Conservation (phyloP, 1,140 invertebrate genomes). For the Cherax quadricarinatus region DNA sequence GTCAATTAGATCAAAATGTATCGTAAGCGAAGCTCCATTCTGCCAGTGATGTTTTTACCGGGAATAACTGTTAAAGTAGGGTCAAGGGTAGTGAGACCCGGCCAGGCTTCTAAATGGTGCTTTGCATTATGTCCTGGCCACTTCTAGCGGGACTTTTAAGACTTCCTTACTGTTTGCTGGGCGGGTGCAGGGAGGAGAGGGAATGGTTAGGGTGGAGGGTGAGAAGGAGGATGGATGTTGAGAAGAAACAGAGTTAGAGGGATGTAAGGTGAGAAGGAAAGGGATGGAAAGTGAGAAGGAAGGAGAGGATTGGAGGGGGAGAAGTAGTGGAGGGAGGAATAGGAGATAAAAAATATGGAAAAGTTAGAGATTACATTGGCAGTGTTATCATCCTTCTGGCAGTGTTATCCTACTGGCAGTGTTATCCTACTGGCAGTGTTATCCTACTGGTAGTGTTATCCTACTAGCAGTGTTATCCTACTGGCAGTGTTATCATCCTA, state of each 20-base stretch:
- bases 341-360: too few species aligned
- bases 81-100: slow-evolving; percentile 21
- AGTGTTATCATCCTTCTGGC: too few species aligned
- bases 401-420: too few species aligned
- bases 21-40: slow-evolving; percentile 31
- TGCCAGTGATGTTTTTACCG: slow-evolving; percentile 45
- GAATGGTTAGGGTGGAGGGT: not conserved
- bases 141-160: slow-evolving; percentile 13
- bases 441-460: too few species aligned
- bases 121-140: slow-evolving; percentile 36
- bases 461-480: too few species aligned
- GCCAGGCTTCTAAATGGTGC: slow-evolving; percentile 39
- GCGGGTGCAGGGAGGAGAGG: slow-evolving; percentile 11
- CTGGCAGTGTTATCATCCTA: too few species aligned
- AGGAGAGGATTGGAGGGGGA: not conserved
- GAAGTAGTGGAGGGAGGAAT: too few species aligned
- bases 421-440: too few species aligned
- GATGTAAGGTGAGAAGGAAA: not conserved
- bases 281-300: not conserved
- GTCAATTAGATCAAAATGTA: slow-evolving; percentile 68
- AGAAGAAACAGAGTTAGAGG: not conserved
- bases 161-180: not conserved
- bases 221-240: not conserved
- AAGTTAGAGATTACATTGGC: too few species aligned
- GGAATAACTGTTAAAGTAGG: slow-evolving; percentile 27